Evolutionary conservation across 2,888 invertebrate genomes (phyloP), one percentile per base, ranked within the genome.

Genomic region (Galerucella calmariensis): DNA sequence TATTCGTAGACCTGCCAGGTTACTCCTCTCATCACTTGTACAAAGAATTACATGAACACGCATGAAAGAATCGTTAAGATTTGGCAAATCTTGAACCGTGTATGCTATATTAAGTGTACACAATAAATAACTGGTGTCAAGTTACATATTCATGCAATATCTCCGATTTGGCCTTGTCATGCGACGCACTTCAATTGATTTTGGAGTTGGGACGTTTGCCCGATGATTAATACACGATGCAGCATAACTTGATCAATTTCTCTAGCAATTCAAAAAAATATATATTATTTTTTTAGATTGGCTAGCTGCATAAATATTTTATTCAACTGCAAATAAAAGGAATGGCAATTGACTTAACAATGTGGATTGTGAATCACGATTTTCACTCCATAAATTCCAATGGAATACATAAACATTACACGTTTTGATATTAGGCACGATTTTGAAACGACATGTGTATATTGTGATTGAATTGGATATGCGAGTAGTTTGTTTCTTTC

Each of bases 341-440:
- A 62, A 62, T 62, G 14, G 62, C 41, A 62, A 62, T 35, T 69
- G 61, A 69, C 27, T 51, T 10, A 44, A 62, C 62, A 44, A 69
- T 69, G 24, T 62, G 62, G 27, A 51, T 51, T 59, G 59, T 62
- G 69, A 69, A 59, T 61, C 69, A 69, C 69, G 69, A 62, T 69
- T 69, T 69, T 69, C 69, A 51, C 62, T 69, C 69, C 14, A 62
- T 69, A 69, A 69, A 69, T 69, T 61, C 62, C 69, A 62, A 69
- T 27, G 24, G 48, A 44, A 69, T 69, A 69, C 69, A 69, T 69
- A 62, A 69, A 69, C 62, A 62, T 59, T 69, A 61, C 69, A 69
- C 62, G 62, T 46, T 62, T 69, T 44, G 69, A 48, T 59, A 69
- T 61, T 51, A 62, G 61, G 51, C 69, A 69, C 69, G 69, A 62